Base-by-base conservation (phyloP, 2,888 invertebrate species). In the Camponotus fellah region DNA sequence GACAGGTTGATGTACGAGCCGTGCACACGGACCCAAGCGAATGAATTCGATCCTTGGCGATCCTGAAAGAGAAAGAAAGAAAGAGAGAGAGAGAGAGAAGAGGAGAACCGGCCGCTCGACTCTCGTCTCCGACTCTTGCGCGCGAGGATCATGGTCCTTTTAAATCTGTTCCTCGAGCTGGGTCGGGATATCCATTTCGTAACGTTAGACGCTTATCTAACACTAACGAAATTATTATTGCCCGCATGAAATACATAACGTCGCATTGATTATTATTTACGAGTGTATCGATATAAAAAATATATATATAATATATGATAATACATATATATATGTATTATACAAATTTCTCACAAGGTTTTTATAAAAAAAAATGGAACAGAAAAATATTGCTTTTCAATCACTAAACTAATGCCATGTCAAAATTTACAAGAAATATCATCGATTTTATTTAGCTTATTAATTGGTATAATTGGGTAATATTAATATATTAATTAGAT, bases 1-100 rank as follows among this genome's bases (percentile, higher is more conserved):
- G 93, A 92, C 93, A 93, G 93, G 92, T 93, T 93, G 93, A 93
- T 92, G 92, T 92, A 93, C 92, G 93, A 93, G 92, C 92, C 88
- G 85, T 92, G 91, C 91, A 89, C 89, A 75, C 85, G 86, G 87
- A 89, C 88, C 91, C 86, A 86, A 87, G 91, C 88, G 91, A 89
- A 92, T 91, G 91, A 91, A 91, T 92, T 92, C 91, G 91, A 91
- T 91, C 91, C 91, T 53, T 89, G 83, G 86, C 82, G 79, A 79
- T 77, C 26, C 66, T 82, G 84, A 77, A 76, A 82, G 86, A 88
- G 85, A 88, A 46, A 32, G 40, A 49, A 46, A 32, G 40, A 46
- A 17, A 68, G 66, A 34, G 26, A 49, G 79, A 60, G 60, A 80
- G 53, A 64, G 65, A 60, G 64, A 56, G 46, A 53, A 64, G 56